Base-by-base conservation (phyloP, 2,113 vertebrate genomes). In the Hydrochoerus hydrochaeris region DNA sequence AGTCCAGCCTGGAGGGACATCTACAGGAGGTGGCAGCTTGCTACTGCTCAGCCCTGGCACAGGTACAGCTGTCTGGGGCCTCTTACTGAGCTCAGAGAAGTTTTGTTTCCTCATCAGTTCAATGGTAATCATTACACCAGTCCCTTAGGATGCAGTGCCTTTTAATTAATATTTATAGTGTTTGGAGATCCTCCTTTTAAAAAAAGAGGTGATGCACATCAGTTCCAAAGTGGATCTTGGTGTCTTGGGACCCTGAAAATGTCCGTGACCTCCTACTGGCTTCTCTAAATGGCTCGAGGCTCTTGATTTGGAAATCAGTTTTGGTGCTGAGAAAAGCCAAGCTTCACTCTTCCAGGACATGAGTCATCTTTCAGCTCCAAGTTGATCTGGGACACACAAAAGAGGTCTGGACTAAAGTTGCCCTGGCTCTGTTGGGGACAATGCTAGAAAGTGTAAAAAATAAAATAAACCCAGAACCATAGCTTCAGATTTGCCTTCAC, bases 121-220 rank as follows among this genome's bases (percentile, higher is more conserved):
- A 20, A 38, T 49, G 14, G 49, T n/a, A 28, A 73, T 95, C 32
- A 92, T 88, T 81, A 77, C 22, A 46, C 41, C 54, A 94, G 49
- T 30, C 28, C 32, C 52, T 80, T 12, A 28, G 30, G 89, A 87
- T 65, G 57, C 49, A 44, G 0, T 19, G 28, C 81, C 77, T 82
- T 87, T 46, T 78, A 77, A 95, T 90, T 90, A 90, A 81, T 81
- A 92, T 44, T 85, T 90, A 77, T 49, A 88, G 11, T 38, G 7
- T 38, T 63, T 88, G 57, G 60, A 85, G 62, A 73, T 60, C 54
- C 28, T 78, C 80, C 80, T 86, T 44, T 80, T 60, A 41, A 63
- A 87, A 41, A 20, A 24, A n/a, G 52, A 22, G 1, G n/a, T 35
- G 44, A 10, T 5, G 12, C 3, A 6, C 71, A n/a, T 24, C n/a